Conservation (phyloP, 2,113 vertebrate species). For the Vireo altiloquus region DNA sequence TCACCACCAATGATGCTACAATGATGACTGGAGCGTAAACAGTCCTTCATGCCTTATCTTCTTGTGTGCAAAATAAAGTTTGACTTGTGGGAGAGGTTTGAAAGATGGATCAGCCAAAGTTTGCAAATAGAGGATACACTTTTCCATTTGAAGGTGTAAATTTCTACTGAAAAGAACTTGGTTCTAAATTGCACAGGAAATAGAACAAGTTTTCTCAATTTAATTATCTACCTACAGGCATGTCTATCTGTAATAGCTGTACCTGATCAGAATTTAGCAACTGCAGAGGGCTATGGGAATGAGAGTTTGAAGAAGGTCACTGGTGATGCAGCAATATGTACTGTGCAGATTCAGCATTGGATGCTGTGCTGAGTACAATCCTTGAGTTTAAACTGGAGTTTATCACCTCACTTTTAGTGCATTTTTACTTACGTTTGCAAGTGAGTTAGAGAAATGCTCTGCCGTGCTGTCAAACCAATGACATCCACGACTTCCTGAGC, state of each 20-base stretch:
- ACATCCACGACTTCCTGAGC: neutral
- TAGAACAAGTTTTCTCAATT: neutral
- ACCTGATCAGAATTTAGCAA: neutral
- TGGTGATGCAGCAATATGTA: neutral
- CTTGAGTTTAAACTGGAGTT: neutral
- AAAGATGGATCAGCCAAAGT: neutral
- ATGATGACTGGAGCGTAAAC: neutral
- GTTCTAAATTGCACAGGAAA: neutral
- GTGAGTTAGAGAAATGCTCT: neutral
- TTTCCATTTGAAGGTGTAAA: neutral
- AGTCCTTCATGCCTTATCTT: neutral
- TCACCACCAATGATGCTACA: neutral
- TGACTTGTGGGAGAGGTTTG: neutral
- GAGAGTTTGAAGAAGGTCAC: neutral
- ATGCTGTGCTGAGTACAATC: neutral
- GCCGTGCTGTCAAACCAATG: neutral
- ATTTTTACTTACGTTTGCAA: neutral
- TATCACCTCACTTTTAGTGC: neutral
- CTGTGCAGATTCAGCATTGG: neutral
- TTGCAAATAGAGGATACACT: neutral
- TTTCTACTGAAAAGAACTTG: neutral
- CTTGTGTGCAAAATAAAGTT: neutral
- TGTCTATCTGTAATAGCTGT: neutral
- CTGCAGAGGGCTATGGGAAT: neutral
- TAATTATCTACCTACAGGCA: neutral